phyloP scores from a whole-genome alignment of 2,797 vertebrate species.

The Gallinago solitaria region DNA sequence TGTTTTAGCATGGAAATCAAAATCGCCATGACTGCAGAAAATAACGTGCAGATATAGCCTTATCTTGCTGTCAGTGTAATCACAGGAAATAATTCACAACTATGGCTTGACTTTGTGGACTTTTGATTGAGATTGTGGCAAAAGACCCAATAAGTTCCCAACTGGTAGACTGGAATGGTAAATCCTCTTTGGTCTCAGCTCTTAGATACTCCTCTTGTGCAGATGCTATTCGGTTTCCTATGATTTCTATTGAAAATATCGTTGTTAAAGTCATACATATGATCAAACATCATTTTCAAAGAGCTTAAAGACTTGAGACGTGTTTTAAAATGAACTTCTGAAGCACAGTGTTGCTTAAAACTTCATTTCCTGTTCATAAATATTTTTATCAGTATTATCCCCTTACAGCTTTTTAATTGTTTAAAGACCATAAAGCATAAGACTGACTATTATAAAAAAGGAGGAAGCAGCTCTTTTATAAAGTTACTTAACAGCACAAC shows the following conservation, averaged over 20 bases:
- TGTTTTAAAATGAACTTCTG: neutral
- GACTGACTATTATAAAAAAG: neutral
- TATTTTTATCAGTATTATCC: constrained; percentile 6
- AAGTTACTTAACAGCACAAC: neutral
- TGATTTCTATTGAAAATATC: neutral
- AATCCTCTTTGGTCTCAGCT: neutral
- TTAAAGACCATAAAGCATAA: constrained; percentile 26
- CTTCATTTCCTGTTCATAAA: constrained; percentile 32
- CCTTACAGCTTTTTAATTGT: constrained; percentile 48
- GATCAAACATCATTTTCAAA: neutral
- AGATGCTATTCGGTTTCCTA: neutral
- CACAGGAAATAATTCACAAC: neutral
- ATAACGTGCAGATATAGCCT: neutral
- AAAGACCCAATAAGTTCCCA: neutral
- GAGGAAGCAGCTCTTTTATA: neutral
- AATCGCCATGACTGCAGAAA: neutral
- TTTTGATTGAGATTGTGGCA: neutral
- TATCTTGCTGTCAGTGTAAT: neutral
- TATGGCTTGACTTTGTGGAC: neutral
- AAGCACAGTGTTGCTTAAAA: constrained; percentile 3
- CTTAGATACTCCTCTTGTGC: neutral
- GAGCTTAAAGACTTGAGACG: neutral
- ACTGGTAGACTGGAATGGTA: neutral
- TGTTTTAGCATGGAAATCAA: neutral
- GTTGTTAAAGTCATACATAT: neutral